phyloP scores from a whole-genome alignment of 1,140 invertebrate genomes.

The Vollenhovia emeryi region DNA sequence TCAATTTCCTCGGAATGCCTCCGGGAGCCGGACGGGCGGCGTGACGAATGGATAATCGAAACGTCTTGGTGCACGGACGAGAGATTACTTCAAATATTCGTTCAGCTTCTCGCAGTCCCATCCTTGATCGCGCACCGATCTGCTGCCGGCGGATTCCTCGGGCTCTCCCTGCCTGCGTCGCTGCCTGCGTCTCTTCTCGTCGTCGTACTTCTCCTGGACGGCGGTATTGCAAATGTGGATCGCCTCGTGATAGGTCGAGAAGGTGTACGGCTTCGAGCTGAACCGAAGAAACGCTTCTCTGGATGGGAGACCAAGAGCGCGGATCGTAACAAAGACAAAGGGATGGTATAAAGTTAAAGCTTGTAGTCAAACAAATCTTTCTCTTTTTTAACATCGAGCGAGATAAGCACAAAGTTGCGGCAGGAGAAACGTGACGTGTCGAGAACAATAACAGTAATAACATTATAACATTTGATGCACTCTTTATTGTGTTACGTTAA shows the following conservation, averaged over 20 bases:
- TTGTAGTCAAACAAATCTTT: not conserved
- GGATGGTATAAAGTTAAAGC: not conserved
- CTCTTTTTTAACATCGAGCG: not conserved
- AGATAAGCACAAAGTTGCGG: not conserved
- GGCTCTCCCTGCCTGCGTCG: slow-evolving; percentile 52
- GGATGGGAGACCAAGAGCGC: slow-evolving; percentile 33
- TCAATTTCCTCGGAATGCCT: slow-evolving; percentile 55
- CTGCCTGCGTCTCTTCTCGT: slow-evolving; percentile 78
- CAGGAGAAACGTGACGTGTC: not conserved
- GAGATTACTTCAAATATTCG: slow-evolving; percentile 87
- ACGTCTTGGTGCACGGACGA: slow-evolving; percentile 17
- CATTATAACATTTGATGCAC: not conserved
- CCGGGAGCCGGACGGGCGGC: not conserved
- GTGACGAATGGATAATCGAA: slow-evolving; percentile 67
- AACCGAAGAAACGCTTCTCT: slow-evolving; percentile 95
- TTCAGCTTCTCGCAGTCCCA: slow-evolving; percentile 94
- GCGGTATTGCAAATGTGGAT: slow-evolving; percentile 97
- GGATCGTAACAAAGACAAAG: not conserved
- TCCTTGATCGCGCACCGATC: slow-evolving; percentile 93
- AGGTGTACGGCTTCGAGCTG: slow-evolving; percentile 94
- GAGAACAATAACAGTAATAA: not conserved
- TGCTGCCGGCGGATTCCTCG: slow-evolving; percentile 82
- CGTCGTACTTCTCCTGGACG: slow-evolving; percentile 94
- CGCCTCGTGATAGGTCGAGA: slow-evolving; percentile 94
- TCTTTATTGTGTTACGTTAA: not conserved